Conservation (phyloP, 1,140 invertebrate species). For the Drosophila sturtevanti region DNA sequence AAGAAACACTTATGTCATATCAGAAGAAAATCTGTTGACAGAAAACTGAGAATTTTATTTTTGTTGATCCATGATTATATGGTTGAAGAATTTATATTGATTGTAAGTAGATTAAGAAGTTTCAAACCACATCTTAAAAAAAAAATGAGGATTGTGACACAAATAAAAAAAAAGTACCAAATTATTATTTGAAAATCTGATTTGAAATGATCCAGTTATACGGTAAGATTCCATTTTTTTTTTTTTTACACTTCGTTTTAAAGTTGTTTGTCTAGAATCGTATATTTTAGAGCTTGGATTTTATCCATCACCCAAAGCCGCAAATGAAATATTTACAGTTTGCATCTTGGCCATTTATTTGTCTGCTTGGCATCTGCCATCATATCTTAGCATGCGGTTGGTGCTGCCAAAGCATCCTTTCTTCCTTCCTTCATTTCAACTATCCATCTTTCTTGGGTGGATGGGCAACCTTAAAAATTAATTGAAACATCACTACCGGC, state of each 20-base stretch:
- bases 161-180: too few species aligned
- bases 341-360: conserved; percentile 71
- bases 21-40: too few species aligned
- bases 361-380: conserved; percentile 61
- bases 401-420: not conserved
- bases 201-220: too few species aligned
- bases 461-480: conserved; percentile 71
- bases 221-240: too few species aligned
- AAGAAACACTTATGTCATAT: too few species aligned
- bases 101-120: too few species aligned
- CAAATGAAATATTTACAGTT: conserved; percentile 72
- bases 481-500: conserved; percentile 75
- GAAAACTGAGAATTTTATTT: too few species aligned
- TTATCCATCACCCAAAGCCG: not conserved
- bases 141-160: too few species aligned
- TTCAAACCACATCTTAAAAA: too few species aligned
- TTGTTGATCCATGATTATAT: too few species aligned
- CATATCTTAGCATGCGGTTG: conserved; percentile 75
- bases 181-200: too few species aligned
- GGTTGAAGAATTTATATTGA: too few species aligned
- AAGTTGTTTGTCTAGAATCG: not conserved
- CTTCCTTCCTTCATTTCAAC: not conserved
- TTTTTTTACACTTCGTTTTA: not conserved
- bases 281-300: not conserved
- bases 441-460: conserved; percentile 26